phyloP scores from a whole-genome alignment of 2,888 invertebrate genomes.

The Mylabris sibirica region DNA sequence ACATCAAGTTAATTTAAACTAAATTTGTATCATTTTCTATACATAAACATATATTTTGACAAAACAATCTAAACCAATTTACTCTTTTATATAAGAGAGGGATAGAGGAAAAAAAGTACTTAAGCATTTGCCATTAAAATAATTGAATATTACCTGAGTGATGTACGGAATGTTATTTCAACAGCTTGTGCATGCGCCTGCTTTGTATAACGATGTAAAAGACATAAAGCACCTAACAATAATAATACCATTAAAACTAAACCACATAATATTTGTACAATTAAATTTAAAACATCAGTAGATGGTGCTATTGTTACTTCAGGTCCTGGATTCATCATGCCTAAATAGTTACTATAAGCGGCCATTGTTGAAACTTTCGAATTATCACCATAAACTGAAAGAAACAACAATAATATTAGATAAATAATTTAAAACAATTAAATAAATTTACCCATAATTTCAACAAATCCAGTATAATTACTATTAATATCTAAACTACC shows the following conservation, averaged over 20 bases:
- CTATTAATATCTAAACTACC: conserved; percentile 78
- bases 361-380: conserved; percentile 57
- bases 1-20: conserved; percentile 15
- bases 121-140: conserved; percentile 34
- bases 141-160: conserved; percentile 66
- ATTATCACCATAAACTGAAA: conserved; percentile 30
- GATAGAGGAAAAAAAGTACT: conserved; percentile 24
- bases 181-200: conserved; percentile 72
- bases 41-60: not conserved
- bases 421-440: not conserved
- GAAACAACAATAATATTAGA: not conserved
- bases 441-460: conserved; percentile 73
- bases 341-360: conserved; percentile 80
- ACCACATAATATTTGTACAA: conserved; percentile 74
- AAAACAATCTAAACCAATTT: conserved; percentile 1
- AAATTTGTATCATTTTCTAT: not conserved
- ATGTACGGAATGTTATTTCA: conserved; percentile 72
- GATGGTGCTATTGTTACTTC: conserved; percentile 59
- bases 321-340: conserved; percentile 76
- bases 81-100: not conserved
- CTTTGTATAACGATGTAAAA: conserved; percentile 71
- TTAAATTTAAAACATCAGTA: conserved; percentile 65
- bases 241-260: conserved; percentile 70
- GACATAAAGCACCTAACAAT: conserved; percentile 69
- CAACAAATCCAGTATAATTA: conserved; percentile 86